These are phyloP conservation scores for Ophonus ardosiacus DNA, from an alignment of 2,888 invertebrate genomes.

Conservation along the genomic window DNA sequence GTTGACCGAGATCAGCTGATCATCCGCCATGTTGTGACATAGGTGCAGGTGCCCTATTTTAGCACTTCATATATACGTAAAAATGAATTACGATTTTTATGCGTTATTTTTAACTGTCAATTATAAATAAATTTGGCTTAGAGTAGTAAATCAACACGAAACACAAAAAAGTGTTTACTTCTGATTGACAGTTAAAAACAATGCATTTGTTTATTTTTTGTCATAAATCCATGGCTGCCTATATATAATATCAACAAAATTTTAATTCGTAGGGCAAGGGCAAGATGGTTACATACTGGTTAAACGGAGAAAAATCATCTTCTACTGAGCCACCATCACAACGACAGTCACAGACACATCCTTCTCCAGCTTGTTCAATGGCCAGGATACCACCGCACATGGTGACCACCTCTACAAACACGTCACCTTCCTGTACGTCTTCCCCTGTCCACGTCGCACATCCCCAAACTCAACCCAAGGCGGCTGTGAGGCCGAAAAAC, in stretches of 20 bases:
- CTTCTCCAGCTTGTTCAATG: background rate
- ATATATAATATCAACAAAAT: background rate
- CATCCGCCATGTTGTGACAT: no score
- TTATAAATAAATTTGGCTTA: no score
- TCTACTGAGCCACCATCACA: background rate
- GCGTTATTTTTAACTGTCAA: no score
- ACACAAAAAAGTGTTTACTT: no score
- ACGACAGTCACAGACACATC: background rate
- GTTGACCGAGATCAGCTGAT: no score
- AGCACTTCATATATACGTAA: no score
- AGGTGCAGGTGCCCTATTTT: no score
- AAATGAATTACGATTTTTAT: no score
- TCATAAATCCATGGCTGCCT: no score
- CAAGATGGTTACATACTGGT: conserved; percentile 92
- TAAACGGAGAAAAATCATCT: conserved; percentile 81
- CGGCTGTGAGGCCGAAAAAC: background rate
- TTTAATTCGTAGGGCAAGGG: conserved; percentile 87
- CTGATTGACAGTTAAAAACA: no score
- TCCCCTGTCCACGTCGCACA: background rate
- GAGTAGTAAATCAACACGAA: no score
- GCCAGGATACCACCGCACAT: background rate
- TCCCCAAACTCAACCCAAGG: background rate
- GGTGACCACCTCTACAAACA: background rate
- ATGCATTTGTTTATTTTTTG: no score
- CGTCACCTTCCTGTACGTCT: background rate